Base-by-base conservation (phyloP, 2,888 invertebrate genomes). In the Agrochola lota region DNA sequence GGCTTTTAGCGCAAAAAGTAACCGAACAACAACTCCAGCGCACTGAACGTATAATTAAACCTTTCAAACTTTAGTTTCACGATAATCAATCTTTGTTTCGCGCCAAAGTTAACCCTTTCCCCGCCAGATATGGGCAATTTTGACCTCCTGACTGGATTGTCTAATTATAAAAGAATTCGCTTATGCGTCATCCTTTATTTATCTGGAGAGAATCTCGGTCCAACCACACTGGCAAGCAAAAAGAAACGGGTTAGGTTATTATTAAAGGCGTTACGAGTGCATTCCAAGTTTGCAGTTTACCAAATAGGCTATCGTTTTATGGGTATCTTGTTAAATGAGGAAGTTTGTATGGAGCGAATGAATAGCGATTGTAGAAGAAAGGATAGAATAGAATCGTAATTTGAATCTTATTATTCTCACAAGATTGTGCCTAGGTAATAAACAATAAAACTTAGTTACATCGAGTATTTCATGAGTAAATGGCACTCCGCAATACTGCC, bases 131-230 rank as follows among this genome's bases (percentile, higher is more conserved):
- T 86, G 85, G 88, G 85, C 84, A 89, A 89, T 89, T 92, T 92
- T 86, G 87, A 68, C 76, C 76, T 76, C 83, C 69, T 64, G 70
- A 81, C 84, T 77, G 87, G 86, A 85, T 91, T 89, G 90, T 88
- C 91, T 92, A 91, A 92, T 92, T 92, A 91, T 90, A 91, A 91
- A 92, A 89, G 91, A 91, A 92, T 92, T 91, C 88, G 87, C 87
- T 72, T 80, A 84, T 90, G 92, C 87, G 91, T 92, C 92, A 92
- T 91, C 86, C 87, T 91, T 90, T 90, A 91, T 89, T 89, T 89
- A 91, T 90, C 89, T 87, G 89, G 81, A 85, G 75, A 83, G 89
- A 89, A 91, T 91, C 92, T 89, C 81, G 85, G 84, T 80, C 80
- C 85, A 43, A 74, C 80, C 87, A 86, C 87, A 86, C 87, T 86